Evolutionary conservation across 2,888 invertebrate species (phyloP).

Genomic region (Pandemis cinnamomeana): DNA sequence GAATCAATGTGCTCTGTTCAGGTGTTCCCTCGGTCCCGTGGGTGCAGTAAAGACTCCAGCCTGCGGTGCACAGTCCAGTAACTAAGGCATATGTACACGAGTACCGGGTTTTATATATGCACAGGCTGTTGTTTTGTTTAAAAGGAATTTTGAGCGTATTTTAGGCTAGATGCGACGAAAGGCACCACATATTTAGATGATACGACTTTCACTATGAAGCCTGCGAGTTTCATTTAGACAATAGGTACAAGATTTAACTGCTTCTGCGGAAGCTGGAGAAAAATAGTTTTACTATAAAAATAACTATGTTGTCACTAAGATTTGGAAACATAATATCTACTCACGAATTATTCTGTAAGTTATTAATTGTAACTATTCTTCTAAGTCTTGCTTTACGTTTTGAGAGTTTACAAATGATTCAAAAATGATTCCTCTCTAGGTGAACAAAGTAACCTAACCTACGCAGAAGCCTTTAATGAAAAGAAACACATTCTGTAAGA

Average conservation of each 20-base stretch:
- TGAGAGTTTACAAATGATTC: too few species aligned
- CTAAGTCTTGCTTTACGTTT: too few species aligned
- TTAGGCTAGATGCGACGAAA: neutral
- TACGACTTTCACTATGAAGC: neutral
- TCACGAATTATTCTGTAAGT: too few species aligned
- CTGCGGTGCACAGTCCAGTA: conserved; percentile 39
- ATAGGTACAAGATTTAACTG: too few species aligned
- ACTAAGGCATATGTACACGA: conserved; percentile 35
- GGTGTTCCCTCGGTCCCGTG: conserved; percentile 61
- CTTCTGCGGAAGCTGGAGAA: too few species aligned
- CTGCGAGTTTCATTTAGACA: too few species aligned
- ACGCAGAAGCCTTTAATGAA: neutral
- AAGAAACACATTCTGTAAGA: neutral
- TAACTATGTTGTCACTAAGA: too few species aligned
- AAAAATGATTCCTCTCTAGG: too few species aligned
- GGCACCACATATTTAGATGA: neutral
- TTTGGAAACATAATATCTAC: too few species aligned
- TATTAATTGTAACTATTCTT: too few species aligned
- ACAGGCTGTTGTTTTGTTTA: conserved; percentile 26
- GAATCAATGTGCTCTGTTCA: conserved; percentile 64
- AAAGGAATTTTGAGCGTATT: conserved; percentile 2
- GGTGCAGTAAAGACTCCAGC: conserved; percentile 61
- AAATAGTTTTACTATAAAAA: too few species aligned
- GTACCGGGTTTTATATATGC: conserved; percentile 17
- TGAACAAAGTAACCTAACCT: neutral